Evolutionary conservation across 2,888 invertebrate species (phyloP), one percentile per base, ranked within the genome.

Genomic region (Phasia obesa): DNA sequence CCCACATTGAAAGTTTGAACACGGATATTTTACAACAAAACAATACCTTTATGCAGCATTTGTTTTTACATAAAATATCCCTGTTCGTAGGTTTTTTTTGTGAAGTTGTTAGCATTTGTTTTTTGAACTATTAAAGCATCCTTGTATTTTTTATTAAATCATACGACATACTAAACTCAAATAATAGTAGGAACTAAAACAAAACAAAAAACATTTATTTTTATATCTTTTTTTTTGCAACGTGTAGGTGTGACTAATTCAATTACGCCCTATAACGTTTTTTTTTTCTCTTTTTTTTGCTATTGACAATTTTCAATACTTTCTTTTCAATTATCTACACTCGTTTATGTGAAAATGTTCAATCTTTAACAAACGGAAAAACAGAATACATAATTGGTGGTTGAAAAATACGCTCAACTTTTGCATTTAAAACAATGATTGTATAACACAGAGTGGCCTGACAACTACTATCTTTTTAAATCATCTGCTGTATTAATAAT

Each of bases 181-280:
- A 42, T n/a, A 27, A 53, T 19, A 38, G 11, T 27, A n/a, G 42
- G 5, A 73, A 38, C 51, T 38, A 44, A 44, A 62, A 13, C 42
- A 53, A 19, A 51, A 25, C 15, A 19, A 47, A 31, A 60, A 15
- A 9, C 21, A 35, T 55, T 27, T 27, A 35, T 64, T 57, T 27
- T 64, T 19, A 21, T 42, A 17, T 17, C 27, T 51, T 49, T 27
- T 23, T n/a, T 17, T 51, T 21, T 62, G 59, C 57, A 78, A 78
- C 71, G 59, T 77, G 69, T 78, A 79, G 85, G 81, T 79, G 84
- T 85, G 55, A 84, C 84, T 84, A 84, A 85, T 84, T 81, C 81
- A 85, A 85, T 85, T 85, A 85, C 81, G 85, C 76, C 84, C 70
- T 42, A 35, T 6, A 65, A 55, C n/a, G 6, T 9, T 0, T 47